These are phyloP conservation scores for Sternarchorhynchus goeldii DNA, from an alignment of 2,797 vertebrate genomes.

Conservation along the genomic window DNA sequence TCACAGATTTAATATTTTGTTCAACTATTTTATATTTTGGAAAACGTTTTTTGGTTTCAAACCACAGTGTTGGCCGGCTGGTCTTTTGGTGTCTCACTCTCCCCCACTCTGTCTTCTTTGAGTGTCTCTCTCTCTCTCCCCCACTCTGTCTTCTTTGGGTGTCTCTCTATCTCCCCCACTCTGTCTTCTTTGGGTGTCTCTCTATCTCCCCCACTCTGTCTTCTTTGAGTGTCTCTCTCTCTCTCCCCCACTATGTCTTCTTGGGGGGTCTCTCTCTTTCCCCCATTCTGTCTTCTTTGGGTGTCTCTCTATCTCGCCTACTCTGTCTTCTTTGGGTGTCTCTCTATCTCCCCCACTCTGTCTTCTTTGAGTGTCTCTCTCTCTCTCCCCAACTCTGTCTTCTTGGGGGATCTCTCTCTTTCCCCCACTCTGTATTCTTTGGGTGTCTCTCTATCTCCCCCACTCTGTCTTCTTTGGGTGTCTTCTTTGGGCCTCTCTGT, in stretches of 20 bases:
- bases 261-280: neutral
- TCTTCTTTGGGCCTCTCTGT: neutral
- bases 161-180: neutral
- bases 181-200: neutral
- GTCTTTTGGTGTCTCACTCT: slow-evolving; percentile 16
- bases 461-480: neutral
- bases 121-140: neutral
- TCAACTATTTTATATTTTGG: neutral
- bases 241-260: neutral
- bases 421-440: neutral
- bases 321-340: neutral
- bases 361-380: neutral
- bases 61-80: slow-evolving; percentile 6
- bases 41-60: neutral
- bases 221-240: neutral
- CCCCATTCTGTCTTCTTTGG: neutral
- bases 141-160: too few relatives aligned
- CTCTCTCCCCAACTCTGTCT: neutral
- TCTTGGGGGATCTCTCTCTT: neutral
- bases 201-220: slow-evolving; percentile 4
- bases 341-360: neutral
- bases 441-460: slow-evolving; percentile 3
- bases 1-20: too few relatives aligned
- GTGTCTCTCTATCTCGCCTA: neutral
- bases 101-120: neutral